Evolutionary conservation across 1,140 invertebrate species (phyloP).

Genomic region (Dolichoris vasculosae): DNA sequence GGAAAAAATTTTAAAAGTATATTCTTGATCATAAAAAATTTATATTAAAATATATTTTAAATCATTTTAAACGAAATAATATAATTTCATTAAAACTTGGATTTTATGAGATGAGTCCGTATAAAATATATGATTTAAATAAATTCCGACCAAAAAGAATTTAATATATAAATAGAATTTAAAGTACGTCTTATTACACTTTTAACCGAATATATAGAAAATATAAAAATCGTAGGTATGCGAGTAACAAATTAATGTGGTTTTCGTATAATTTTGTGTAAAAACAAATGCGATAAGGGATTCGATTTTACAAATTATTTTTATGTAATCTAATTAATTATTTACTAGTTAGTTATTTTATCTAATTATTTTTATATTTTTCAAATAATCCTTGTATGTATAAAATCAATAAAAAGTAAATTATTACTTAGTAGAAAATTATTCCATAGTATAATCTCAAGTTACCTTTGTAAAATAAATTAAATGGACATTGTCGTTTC

Average conservation of each 20-base stretch:
- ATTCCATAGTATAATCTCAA: background rate
- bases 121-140: background rate
- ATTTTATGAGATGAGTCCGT: background rate
- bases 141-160: too few species aligned
- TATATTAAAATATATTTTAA: background rate
- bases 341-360: too few species aligned
- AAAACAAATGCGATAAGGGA: too few species aligned
- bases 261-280: too few species aligned
- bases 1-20: background rate
- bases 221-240: background rate
- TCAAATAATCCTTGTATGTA: constrained; percentile 25
- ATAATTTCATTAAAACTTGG: background rate
- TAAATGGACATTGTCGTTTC: background rate
- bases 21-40: background rate
- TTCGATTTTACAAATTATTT: too few species aligned
- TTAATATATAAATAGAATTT: background rate
- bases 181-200: background rate
- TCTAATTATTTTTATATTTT: constrained; percentile 2
- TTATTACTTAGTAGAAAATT: background rate
- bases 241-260: too few species aligned
- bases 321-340: too few species aligned
- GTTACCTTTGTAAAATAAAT: constrained; percentile 3
- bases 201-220: background rate
- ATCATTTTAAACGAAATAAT: background rate
- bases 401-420: background rate